phyloP scores from a whole-genome alignment of 1,140 invertebrate species.

The Rhynchophorus ferrugineus region DNA sequence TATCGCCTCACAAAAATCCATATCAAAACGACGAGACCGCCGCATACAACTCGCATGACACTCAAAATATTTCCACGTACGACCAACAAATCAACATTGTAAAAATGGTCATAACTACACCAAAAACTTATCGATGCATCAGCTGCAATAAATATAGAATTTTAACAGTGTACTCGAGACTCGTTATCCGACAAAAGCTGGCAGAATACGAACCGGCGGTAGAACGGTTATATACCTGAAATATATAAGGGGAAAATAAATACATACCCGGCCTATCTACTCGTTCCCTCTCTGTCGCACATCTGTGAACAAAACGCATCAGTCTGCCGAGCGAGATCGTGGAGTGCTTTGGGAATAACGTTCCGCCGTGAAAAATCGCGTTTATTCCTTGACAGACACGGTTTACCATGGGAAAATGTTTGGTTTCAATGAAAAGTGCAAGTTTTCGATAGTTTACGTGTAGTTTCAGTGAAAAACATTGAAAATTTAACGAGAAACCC shows the following conservation, averaged over 20 bases:
- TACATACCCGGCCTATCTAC: slow-evolving; percentile 33
- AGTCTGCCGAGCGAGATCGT: slow-evolving; percentile 37
- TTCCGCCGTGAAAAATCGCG: slow-evolving; percentile 25
- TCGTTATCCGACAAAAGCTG: slow-evolving; percentile 35
- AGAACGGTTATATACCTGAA: slow-evolving; percentile 33
- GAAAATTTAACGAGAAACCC: slow-evolving; percentile 20
- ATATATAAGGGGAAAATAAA: slow-evolving; percentile 36
- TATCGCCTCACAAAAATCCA: not conserved
- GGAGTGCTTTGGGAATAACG: slow-evolving; percentile 28
- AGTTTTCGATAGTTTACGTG: slow-evolving; percentile 1
- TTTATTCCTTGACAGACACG: slow-evolving; percentile 21
- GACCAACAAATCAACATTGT: not conserved
- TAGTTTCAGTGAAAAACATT: slow-evolving; percentile 10
- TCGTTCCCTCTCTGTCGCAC: slow-evolving; percentile 30
- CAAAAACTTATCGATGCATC: slow-evolving; percentile 16
- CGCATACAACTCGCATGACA: too few species aligned
- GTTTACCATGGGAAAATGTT: slow-evolving; percentile 9
- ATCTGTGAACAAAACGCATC: slow-evolving; percentile 37
- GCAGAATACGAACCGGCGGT: slow-evolving; percentile 31
- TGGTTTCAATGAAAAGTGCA: slow-evolving; percentile 2
- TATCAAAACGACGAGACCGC: not conserved
- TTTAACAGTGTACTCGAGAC: slow-evolving; percentile 33
- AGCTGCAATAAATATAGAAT: slow-evolving; percentile 29
- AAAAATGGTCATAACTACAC: slow-evolving; percentile 7
- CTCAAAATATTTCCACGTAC: too few species aligned